Conservation (phyloP, 2,113 vertebrate genomes). For the Paramormyrops kingsleyae region DNA sequence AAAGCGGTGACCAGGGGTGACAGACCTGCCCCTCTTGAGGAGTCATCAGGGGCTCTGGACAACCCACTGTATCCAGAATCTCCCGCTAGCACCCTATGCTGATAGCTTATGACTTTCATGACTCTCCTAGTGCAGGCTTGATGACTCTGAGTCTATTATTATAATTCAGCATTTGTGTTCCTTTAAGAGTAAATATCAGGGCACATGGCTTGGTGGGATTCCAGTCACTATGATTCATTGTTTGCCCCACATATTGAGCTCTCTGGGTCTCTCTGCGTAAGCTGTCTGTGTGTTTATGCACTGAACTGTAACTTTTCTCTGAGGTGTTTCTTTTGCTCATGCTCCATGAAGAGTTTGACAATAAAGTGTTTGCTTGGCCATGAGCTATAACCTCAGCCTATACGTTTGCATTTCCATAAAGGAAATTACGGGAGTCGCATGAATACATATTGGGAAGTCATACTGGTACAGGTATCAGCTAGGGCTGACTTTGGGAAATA, state of each 20-base stretch:
- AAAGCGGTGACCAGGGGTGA: slow-evolving; percentile 50
- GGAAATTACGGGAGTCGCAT: neutral
- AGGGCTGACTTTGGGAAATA: neutral
- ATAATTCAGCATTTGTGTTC: neutral
- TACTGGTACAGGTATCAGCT: neutral
- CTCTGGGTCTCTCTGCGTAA: neutral
- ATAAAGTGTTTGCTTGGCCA: neutral
- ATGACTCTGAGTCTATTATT: neutral
- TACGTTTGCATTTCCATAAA: neutral
- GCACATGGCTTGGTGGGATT: neutral
- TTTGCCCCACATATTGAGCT: neutral
- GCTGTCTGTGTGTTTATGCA: neutral
- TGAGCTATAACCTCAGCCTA: neutral
- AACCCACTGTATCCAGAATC: neutral
- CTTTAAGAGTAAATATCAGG: neutral
- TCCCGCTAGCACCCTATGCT: neutral
- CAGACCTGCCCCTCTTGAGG: neutral
- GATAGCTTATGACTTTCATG: neutral
- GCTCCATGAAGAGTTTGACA: neutral
- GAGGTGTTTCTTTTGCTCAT: neutral
- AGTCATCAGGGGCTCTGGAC: neutral
- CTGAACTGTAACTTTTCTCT: neutral
- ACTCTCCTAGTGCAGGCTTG: neutral
- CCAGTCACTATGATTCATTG: neutral
- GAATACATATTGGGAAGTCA: neutral